A percentile compares a stretch with the other conserved stretches of the same genome.
These are phyloP conservation scores for Scarus forsteni DNA, from an alignment of 2,797 vertebrate genomes.

Conservation along the genomic window DNA sequence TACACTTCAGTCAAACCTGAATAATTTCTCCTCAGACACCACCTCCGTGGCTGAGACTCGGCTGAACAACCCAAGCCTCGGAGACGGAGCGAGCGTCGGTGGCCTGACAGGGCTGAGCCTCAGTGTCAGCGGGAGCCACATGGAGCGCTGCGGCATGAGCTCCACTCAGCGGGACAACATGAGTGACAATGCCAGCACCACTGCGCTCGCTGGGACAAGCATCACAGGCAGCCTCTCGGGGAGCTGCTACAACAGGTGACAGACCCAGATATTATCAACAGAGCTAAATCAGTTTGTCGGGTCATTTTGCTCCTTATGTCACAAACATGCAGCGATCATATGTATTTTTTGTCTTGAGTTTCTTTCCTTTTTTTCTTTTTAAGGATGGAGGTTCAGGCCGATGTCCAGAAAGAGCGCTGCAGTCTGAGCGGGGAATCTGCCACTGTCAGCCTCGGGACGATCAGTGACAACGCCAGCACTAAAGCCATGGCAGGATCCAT, in stretches of 20 bases:
- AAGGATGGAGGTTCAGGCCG: constrained; percentile 98
- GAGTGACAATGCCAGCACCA: constrained; percentile 97
- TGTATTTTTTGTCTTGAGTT: not conserved
- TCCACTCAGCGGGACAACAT: constrained; percentile 94
- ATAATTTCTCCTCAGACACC: constrained; percentile 79
- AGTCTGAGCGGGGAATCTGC: constrained; percentile 97
- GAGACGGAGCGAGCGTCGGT: constrained; percentile 93
- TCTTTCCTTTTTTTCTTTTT: constrained; percentile 1
- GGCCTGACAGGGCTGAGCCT: constrained; percentile 93
- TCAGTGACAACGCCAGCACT: constrained; percentile 97
- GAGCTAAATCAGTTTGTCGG: not conserved
- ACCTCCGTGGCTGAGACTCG: constrained; percentile 97
- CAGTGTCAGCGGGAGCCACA: constrained; percentile 97
- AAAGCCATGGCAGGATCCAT: constrained; percentile 99
- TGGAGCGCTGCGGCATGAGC: constrained; percentile 92
- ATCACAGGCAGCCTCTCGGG: constrained; percentile 96
- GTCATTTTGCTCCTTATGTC: not conserved
- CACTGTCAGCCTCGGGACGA: constrained; percentile 95
- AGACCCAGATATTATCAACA: not conserved
- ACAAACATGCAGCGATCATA: not conserved
- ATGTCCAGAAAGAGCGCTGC: constrained; percentile 96
- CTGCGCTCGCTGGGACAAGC: constrained; percentile 94
- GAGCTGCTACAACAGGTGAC: constrained; percentile 96
- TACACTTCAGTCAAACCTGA: too few species aligned
- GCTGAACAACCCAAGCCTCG: constrained; percentile 96